Base-by-base conservation (phyloP, 2,888 invertebrate species). In the Patella ulyssiponensis region DNA sequence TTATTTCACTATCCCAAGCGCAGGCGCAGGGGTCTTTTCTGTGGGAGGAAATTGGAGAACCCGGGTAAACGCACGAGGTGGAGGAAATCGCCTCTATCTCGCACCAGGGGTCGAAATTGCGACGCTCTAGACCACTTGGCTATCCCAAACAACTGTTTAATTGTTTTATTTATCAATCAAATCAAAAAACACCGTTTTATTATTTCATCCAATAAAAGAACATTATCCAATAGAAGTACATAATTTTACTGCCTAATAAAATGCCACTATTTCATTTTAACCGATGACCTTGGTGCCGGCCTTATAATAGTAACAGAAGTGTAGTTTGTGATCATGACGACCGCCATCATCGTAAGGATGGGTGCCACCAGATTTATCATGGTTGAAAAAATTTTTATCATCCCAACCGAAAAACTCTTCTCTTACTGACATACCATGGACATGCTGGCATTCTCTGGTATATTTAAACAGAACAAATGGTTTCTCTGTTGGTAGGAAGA, bases 391-490 rank as follows among this genome's bases (percentile, higher is more conserved):
- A 23, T 52, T 53, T 23, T 27, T 23, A 44, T 69, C 70, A 20
- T 53, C 75, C 51, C 54, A 52, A 11, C 27, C 23, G 23, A 80
- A 71, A 52, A 70, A 23, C 74, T 82, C 82, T 27, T 82, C 82
- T 12, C 11, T 69, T 3, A 81, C 78, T 0, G 20, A 23, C 83
- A 83, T 84, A n/a, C 79, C 77, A n/a, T 75, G 75, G n/a, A 84
- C 84, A 5, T 70, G 51, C 71, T 83, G 84, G 56, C 81, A 81
- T 0, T 72, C 76, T 0, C 79, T 64, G 15, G 74, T 76, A 74
- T 81, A 79, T 15, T 81, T 76, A 11, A 83, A 15, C 54, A 83
- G 69, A 74, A 79, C 81, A 71, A 83, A 83, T 14, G 82, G 83
- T 33, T 52, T 74, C 17, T 82, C 81, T 0, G 75, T 71, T 11